Evolutionary conservation across 2,113 vertebrate genomes (phyloP).

Genomic region (Hypocryptadius cinnamomeus): DNA sequence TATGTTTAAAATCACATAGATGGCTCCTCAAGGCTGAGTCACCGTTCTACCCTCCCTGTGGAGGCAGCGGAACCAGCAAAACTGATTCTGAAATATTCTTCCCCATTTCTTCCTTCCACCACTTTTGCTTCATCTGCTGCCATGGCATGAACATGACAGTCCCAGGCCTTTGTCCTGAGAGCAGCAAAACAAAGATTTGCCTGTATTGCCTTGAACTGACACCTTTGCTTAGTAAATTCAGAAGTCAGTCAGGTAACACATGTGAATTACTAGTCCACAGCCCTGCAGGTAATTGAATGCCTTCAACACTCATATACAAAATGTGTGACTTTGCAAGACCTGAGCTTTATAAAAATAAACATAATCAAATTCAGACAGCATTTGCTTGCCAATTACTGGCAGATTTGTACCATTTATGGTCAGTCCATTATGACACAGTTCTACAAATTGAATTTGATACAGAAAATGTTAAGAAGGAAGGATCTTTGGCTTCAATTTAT

Average conservation of each 20-base stretch:
- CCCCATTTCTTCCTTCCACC: background rate
- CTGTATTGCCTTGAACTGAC: background rate
- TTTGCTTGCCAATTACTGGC: slow-evolving; percentile 43
- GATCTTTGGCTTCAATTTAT: slow-evolving; percentile 46
- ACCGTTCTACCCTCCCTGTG: background rate
- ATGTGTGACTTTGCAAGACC: background rate
- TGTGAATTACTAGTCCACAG: background rate
- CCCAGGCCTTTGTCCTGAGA: background rate
- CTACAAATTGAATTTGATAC: slow-evolving; percentile 58
- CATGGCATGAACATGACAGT: background rate
- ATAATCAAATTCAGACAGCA: slow-evolving; percentile 43
- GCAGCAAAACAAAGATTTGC: background rate
- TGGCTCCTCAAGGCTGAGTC: background rate
- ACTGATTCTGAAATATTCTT: background rate
- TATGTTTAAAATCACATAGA: background rate
- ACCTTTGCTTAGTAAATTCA: background rate
- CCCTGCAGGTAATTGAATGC: background rate
- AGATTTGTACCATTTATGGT: slow-evolving; percentile 49
- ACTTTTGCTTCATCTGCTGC: background rate
- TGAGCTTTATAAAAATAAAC: background rate
- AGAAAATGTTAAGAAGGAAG: slow-evolving; percentile 41
- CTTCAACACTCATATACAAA: background rate
- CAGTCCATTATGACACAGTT: background rate
- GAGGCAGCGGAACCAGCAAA: background rate
- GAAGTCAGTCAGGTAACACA: background rate